Evolutionary conservation across 2,888 invertebrate genomes (phyloP).

Genomic region (Leptarthrus brevirostris): DNA sequence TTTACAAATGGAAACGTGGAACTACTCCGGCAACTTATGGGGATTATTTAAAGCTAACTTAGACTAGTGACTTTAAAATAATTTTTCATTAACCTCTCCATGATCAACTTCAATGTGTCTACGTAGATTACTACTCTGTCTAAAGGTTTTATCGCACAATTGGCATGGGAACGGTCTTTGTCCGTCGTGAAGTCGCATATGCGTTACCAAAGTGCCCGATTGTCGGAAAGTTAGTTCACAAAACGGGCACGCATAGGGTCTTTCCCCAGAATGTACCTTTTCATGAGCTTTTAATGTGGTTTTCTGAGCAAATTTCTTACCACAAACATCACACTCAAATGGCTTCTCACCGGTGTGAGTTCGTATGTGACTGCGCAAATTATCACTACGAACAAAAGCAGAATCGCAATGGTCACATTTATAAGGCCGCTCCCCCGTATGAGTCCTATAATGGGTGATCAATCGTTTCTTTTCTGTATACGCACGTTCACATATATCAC

Average conservation of each 20-base stretch:
- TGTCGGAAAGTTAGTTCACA: slow-evolving; percentile 47
- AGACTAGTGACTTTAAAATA: slow-evolving; percentile 21
- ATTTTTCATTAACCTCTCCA: slow-evolving; percentile 19
- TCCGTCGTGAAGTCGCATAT: slow-evolving; percentile 46
- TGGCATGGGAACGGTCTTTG: slow-evolving; percentile 49
- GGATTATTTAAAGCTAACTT: not conserved
- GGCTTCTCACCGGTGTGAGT: slow-evolving; percentile 52
- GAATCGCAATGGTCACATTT: slow-evolving; percentile 50
- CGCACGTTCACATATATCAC: slow-evolving; percentile 49
- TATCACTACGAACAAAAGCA: slow-evolving; percentile 48
- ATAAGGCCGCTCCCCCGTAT: slow-evolving; percentile 51
- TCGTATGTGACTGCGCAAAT: slow-evolving; percentile 46
- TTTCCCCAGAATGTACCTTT: slow-evolving; percentile 49
- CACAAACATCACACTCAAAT: slow-evolving; percentile 47
- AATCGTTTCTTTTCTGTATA: slow-evolving; percentile 51
- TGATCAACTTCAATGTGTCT: slow-evolving; percentile 50
- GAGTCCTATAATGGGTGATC: slow-evolving; percentile 50
- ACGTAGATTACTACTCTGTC: slow-evolving; percentile 48
- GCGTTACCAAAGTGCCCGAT: slow-evolving; percentile 46
- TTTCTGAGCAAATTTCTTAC: slow-evolving; percentile 44
- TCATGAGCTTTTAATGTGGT: slow-evolving; percentile 47
- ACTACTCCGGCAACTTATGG: too few species aligned
- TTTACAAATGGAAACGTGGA: too few species aligned
- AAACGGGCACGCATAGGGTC: slow-evolving; percentile 45
- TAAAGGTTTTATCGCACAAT: slow-evolving; percentile 46